Base-by-base conservation (phyloP, 1,140 invertebrate species). In the Drosophila punjabiensis region DNA sequence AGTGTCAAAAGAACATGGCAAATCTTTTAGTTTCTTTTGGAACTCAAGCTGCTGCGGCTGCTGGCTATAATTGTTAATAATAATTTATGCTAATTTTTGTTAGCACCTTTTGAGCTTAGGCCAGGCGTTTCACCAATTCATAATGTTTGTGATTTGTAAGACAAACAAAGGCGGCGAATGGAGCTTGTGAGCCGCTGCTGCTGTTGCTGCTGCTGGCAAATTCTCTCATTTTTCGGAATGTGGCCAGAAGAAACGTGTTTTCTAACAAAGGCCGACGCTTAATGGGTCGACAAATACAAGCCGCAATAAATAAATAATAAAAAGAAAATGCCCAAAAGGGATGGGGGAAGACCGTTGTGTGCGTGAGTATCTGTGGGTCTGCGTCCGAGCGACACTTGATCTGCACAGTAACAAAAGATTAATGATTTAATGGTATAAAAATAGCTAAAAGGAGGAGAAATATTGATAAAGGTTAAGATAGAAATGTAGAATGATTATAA, bases 271-370 rank as follows among this genome's bases (percentile, higher is more conserved):
- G 60, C 65, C 73, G 76, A 67, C 67, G 53, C 86, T 74, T 89
- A 89, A 90, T 89, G 86, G 85, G 58, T 82, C 82, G 87, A 90
- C 86, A 89, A 89, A 89, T 89, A 89, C 81, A 90, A 89, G 79
- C 71, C 52, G 65, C 69, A 85, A 85, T 90, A 86, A 90, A 89
- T 89, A 89, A 90, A 89, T 90, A 89, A 76, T 91, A 91, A 76
- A 89, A 89, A 89, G 82, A 89, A 89, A 89, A 90, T 90, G 86
- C 86, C 78, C 82, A 80, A 85, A n/a, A 83, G 78, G 71, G 68
- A 41, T 37, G 55, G 61, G 60, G 81, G 66, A 28, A 53, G 43
- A 32, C 11, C 30, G 30, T 35, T 39, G 55, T 39, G 55, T 58
- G 55, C 55, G 35, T 56, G 20, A 56, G 20, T 58, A 58, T 39